Percentiles rank a stretch among this genome's conserved stretches.
Evolutionary conservation across 2,113 vertebrate species (phyloP).

Genomic region (Dicaeum eximium): DNA sequence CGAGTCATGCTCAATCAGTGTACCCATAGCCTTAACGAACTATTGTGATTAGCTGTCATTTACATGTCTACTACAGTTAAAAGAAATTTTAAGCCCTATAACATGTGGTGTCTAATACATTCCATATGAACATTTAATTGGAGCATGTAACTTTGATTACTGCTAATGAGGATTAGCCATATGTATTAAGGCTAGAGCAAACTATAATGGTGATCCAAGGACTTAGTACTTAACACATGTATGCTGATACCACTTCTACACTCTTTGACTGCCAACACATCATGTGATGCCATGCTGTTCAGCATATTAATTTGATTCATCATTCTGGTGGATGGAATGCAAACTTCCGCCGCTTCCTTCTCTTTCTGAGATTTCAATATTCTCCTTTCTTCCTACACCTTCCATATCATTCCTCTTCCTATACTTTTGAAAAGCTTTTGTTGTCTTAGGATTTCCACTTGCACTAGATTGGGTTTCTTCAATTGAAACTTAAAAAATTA

Average conservation of each 20-base stretch:
- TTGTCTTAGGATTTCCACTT: background rate
- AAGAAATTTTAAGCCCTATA: slow-evolving; percentile 44
- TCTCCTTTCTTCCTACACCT: background rate
- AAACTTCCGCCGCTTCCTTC: background rate
- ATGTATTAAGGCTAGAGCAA: background rate
- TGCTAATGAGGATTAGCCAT: slow-evolving; percentile 56
- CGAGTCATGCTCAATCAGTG: background rate
- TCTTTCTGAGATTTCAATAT: background rate
- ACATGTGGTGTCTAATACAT: slow-evolving; percentile 58
- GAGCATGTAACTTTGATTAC: slow-evolving; percentile 53
- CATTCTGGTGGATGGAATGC: background rate
- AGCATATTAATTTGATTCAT: background rate
- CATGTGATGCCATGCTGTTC: background rate
- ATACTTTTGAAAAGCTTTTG: background rate
- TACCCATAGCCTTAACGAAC: background rate
- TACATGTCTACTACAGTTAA: slow-evolving; percentile 21
- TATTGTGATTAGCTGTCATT: slow-evolving; percentile 48
- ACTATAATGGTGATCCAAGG: slow-evolving; percentile 23
- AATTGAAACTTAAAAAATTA: no score
- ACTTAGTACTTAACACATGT: slow-evolving; percentile 29
- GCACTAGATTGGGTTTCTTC: background rate
- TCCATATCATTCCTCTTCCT: background rate
- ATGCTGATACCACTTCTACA: background rate
- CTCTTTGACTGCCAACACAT: slow-evolving; percentile 18
- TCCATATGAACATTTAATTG: slow-evolving; percentile 56